Conservation (phyloP, 2,797 vertebrate genomes). For the Myioborus miniatus region DNA sequence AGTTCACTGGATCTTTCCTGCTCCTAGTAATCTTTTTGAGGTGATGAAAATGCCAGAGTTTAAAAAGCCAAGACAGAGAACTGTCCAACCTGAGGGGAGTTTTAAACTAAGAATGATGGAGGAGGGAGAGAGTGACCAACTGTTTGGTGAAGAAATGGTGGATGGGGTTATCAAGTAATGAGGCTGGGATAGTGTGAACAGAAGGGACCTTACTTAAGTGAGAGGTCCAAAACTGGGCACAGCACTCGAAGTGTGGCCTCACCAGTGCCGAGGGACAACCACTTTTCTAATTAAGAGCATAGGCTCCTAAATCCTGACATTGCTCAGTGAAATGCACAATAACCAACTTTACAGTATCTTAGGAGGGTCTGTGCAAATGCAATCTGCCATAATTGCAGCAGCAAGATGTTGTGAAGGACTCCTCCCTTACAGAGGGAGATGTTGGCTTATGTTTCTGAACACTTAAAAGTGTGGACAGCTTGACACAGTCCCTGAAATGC, state of each 20-base stretch:
- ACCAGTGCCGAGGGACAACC: rapidly evolving
- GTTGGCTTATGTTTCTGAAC: background rate
- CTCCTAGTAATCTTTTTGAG: background rate
- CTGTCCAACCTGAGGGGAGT: background rate
- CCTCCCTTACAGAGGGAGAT: background rate
- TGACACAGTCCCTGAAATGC: background rate
- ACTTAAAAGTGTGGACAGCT: background rate
- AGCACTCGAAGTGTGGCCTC: background rate
- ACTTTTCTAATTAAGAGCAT: background rate
- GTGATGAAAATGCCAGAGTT: background rate
- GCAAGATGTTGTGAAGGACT: background rate
- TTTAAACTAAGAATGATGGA: background rate
- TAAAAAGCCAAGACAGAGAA: background rate
- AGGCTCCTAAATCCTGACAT: background rate
- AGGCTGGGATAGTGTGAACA: background rate
- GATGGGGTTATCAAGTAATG: background rate
- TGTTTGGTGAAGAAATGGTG: background rate
- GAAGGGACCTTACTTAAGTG: background rate
- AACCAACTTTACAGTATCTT: background rate
- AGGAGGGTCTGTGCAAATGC: background rate
- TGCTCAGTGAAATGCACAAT: background rate
- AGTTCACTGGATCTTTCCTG: background rate
- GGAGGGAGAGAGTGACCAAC: background rate
- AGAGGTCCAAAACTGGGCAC: background rate
- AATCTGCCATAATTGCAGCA: background rate